Percentiles rank a stretch among this genome's conserved stretches.
Evolutionary conservation across 2,888 invertebrate species (phyloP).

Genomic region (Liodrosophila aerea): DNA sequence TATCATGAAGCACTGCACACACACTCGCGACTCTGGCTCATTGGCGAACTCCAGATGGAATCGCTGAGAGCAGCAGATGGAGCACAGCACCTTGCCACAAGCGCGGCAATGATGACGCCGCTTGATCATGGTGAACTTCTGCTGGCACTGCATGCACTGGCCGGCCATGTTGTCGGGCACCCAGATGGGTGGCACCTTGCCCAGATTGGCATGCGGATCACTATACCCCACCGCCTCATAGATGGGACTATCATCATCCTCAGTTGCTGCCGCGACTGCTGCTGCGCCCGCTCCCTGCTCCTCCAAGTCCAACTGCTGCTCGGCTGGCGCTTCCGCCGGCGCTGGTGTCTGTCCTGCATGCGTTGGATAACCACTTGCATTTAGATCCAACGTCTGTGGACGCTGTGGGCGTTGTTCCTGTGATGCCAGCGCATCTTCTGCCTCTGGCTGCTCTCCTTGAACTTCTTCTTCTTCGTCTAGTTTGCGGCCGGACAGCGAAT

Average conservation of each 20-base stretch:
- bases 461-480: constrained; percentile 47
- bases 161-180: constrained; percentile 91
- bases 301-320: not conserved
- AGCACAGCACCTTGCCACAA: constrained; percentile 92
- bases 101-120: constrained; percentile 94
- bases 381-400: constrained; percentile 80
- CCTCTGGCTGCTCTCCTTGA: constrained; percentile 4
- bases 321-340: constrained; percentile 18
- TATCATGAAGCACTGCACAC: constrained; percentile 87
- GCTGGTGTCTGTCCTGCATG: constrained; percentile 80
- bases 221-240: constrained; percentile 78
- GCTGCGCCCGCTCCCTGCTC: constrained; percentile 5
- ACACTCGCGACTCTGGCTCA: constrained; percentile 90
- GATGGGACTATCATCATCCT: constrained; percentile 58
- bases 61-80: constrained; percentile 89
- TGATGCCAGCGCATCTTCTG: constrained; percentile 45
- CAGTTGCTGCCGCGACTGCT: constrained; percentile 1
- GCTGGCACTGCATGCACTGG: constrained; percentile 91
- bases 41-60: constrained; percentile 88
- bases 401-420: constrained; percentile 71
- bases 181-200: constrained; percentile 92
- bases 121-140: constrained; percentile 91
- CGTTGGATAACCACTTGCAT: constrained; percentile 54
- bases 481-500: constrained; percentile 62
- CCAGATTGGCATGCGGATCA: constrained; percentile 83